A percentile compares a stretch with the other conserved stretches of the same genome.
phyloP scores from a whole-genome alignment of 2,797 vertebrate species.

The Intellagama lesueurii region DNA sequence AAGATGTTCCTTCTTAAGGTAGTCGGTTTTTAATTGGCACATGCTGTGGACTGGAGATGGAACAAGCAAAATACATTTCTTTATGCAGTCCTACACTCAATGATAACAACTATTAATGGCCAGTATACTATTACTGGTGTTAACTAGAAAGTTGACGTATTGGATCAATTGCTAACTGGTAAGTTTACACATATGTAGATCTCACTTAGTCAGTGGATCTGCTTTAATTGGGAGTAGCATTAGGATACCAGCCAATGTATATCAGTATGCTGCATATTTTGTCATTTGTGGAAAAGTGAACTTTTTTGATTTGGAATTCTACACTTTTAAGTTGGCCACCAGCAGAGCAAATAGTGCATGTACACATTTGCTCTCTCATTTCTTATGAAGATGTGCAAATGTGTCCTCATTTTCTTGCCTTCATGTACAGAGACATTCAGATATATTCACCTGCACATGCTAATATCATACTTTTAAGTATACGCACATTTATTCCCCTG shows the following conservation, averaged over 20 bases:
- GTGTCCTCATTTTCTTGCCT: neutral
- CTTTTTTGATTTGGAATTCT: neutral
- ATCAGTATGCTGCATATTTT: neutral
- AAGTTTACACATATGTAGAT: too few relatives aligned
- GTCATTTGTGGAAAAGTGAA: too few relatives aligned
- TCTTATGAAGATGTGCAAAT: neutral
- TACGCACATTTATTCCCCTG: too few relatives aligned
- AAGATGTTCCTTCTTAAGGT: neutral
- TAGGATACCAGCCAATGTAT: neutral
- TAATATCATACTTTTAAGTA: too few relatives aligned
- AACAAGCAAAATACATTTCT: too few relatives aligned
- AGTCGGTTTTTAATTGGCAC: neutral
- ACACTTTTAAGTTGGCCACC: neutral
- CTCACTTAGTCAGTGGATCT: too few relatives aligned
- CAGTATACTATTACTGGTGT: too few relatives aligned
- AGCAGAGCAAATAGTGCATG: neutral
- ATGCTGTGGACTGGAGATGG: neutral
- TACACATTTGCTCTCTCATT: neutral
- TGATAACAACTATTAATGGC: neutral
- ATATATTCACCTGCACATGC: too few relatives aligned
- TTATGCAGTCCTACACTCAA: neutral
- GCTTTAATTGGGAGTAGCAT: too few relatives aligned
- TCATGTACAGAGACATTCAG: too few relatives aligned
- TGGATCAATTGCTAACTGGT: too few relatives aligned
- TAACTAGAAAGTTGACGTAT: too few relatives aligned